phyloP scores from a whole-genome alignment of 1,140 invertebrate genomes.

The Drosophila nigrodunni region DNA sequence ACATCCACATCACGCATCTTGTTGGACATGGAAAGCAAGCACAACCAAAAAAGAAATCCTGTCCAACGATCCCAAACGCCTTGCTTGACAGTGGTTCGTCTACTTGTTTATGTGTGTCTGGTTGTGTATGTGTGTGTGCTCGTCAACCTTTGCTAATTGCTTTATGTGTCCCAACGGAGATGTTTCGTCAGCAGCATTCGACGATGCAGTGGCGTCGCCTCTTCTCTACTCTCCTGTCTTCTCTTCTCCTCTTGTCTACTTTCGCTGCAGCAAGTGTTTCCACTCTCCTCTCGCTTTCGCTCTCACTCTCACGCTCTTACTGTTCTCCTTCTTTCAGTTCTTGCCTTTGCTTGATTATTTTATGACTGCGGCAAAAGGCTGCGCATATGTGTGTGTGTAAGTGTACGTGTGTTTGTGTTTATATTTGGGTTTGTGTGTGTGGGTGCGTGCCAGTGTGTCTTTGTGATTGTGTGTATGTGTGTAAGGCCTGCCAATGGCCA shows the following conservation, averaged over 20 bases:
- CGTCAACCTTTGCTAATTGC: constrained; percentile 77
- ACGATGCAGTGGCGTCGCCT: constrained; percentile 31
- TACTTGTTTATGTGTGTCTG: neutral
- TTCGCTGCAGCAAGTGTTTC: constrained; percentile 4
- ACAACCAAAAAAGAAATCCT: constrained; percentile 29
- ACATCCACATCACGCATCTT: constrained; percentile 49
- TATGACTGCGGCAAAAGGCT: constrained; percentile 75
- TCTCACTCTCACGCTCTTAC: constrained; percentile 1
- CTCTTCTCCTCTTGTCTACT: neutral
- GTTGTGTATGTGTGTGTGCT: constrained; percentile 19
- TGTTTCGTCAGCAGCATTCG: constrained; percentile 78
- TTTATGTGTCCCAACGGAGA: constrained; percentile 79
- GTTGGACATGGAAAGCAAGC: constrained; percentile 9
- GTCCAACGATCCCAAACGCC: constrained; percentile 26
- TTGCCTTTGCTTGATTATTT: constrained; percentile 78
- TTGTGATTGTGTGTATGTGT: constrained; percentile 29
- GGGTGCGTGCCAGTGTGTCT: constrained; percentile 19
- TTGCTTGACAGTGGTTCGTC: too few species aligned
- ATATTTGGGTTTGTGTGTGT: constrained; percentile 26
- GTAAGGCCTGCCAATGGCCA: constrained; percentile 68
- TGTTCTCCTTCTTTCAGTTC: constrained; percentile 30
- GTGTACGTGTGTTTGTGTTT: constrained; percentile 26
- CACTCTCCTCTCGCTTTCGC: constrained; percentile 1
- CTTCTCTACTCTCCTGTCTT: constrained; percentile 14
- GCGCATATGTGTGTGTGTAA: constrained; percentile 43